Evolutionary conservation across 2,888 invertebrate genomes (phyloP).

Genomic region (Zhuqinia jingwanae): DNA sequence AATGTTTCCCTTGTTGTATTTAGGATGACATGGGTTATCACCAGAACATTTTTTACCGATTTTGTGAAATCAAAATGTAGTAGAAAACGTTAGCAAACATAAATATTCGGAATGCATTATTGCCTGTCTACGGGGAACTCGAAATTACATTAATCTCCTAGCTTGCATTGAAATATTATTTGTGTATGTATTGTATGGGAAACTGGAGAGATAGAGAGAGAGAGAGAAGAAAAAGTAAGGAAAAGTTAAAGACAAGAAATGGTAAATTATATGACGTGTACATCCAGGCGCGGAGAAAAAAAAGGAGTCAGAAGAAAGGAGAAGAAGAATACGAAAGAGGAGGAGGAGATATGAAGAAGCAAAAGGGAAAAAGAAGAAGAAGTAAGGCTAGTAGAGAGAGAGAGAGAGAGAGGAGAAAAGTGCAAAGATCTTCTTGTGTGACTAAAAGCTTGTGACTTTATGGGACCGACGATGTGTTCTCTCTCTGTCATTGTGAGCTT

Average conservation of each 20-base stretch:
- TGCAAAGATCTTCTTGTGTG: constrained; percentile 66
- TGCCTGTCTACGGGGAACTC: constrained; percentile 37
- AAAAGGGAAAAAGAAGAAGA: not conserved
- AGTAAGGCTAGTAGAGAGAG: constrained; percentile 44
- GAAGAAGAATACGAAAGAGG: not conserved
- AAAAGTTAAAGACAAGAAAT: constrained; percentile 42
- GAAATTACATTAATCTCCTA: not conserved
- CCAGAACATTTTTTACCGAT: constrained; percentile 30
- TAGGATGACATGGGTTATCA: constrained; percentile 44
- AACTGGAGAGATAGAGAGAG: not conserved
- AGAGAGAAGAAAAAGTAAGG: not conserved
- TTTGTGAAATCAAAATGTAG: constrained; percentile 46
- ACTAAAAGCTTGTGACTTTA: constrained; percentile 67
- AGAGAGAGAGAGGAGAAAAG: constrained; percentile 62
- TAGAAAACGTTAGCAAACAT: constrained; percentile 36
- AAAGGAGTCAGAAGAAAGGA: constrained; percentile 21
- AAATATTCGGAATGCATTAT: constrained; percentile 24
- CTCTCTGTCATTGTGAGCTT: constrained; percentile 49
- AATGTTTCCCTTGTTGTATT: constrained; percentile 15
- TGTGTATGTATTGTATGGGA: not conserved
- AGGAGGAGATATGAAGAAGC: constrained; percentile 4
- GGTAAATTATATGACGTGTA: constrained; percentile 60
- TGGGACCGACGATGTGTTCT: constrained; percentile 52
- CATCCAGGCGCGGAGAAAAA: constrained; percentile 18
- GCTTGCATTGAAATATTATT: constrained; percentile 1